phyloP scores from a whole-genome alignment of 2,888 invertebrate species.

The Ormyrus thymus region DNA sequence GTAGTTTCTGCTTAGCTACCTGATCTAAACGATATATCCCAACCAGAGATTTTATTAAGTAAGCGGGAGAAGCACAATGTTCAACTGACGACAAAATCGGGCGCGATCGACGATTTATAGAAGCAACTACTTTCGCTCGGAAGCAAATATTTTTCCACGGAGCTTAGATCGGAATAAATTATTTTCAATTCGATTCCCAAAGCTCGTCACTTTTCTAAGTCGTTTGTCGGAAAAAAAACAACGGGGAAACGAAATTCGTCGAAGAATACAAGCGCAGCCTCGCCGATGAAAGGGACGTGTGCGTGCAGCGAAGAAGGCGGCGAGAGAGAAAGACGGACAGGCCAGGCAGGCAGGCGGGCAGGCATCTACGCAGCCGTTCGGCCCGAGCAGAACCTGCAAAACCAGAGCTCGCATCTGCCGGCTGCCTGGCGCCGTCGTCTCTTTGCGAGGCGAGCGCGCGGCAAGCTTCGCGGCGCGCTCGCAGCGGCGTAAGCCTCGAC shows the following conservation, averaged over 20 bases:
- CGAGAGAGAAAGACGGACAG: too few relatives aligned
- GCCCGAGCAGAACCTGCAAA: conserved; percentile 45
- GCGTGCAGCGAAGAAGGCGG: too few relatives aligned
- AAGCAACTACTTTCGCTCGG: conserved; percentile 8
- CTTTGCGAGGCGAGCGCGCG: conserved; percentile 24
- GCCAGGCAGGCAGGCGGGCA: too few relatives aligned
- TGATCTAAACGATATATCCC: neutral
- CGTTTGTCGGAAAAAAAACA: too few relatives aligned
- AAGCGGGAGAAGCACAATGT: neutral
- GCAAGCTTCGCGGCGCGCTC: neutral
- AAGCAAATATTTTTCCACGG: neutral
- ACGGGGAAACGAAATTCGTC: too few relatives aligned
- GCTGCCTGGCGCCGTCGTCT: conserved; percentile 49
- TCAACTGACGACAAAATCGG: neutral
- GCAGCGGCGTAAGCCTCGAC: conserved; percentile 37
- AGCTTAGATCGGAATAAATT: too few relatives aligned
- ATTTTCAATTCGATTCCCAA: too few relatives aligned
- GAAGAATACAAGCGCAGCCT: too few relatives aligned
- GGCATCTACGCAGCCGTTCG: neutral
- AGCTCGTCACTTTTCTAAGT: too few relatives aligned
- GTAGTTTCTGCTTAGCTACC: conserved; percentile 5
- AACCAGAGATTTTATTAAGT: neutral
- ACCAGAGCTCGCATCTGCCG: conserved; percentile 43
- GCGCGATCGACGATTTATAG: neutral
- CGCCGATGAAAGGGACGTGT: too few relatives aligned